Evolutionary conservation across 1,140 invertebrate genomes (phyloP).

Genomic region (Metaphire vulgaris): DNA sequence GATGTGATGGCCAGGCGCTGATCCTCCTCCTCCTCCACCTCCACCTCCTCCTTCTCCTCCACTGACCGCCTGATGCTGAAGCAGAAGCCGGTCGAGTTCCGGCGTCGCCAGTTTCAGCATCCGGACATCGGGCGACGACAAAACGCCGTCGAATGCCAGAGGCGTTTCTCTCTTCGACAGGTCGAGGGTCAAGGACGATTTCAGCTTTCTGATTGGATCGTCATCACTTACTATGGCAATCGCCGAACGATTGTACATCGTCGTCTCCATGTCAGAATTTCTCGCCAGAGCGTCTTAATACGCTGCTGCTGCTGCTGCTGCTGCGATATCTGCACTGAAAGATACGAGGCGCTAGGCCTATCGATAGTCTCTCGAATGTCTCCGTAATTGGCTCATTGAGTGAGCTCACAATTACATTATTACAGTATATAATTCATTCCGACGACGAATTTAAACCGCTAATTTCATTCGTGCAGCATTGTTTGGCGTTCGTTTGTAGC

Average conservation of each 20-base stretch:
- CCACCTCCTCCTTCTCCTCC: not conserved
- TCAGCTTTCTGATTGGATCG: not conserved
- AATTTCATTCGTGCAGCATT: too few species aligned
- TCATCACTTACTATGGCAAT: not conserved
- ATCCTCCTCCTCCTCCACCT: too few species aligned
- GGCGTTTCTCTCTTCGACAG: not conserved
- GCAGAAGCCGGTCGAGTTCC: conserved; percentile 4
- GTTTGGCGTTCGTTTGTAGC: too few species aligned
- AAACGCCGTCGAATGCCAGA: not conserved
- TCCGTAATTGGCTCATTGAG: too few species aligned
- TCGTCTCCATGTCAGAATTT: not conserved
- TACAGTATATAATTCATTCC: too few species aligned
- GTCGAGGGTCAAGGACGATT: conserved; percentile 6
- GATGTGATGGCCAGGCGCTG: conserved; percentile 54
- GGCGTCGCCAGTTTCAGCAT: conserved; percentile 15
- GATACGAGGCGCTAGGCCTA: too few species aligned
- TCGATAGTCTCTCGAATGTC: too few species aligned
- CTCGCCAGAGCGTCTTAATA: too few species aligned
- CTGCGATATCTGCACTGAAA: too few species aligned
- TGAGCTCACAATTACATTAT: too few species aligned
- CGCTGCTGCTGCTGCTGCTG: too few species aligned
- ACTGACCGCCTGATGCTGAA: not conserved
- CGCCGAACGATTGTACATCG: not conserved
- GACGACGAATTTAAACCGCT: too few species aligned
- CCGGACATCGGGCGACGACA: conserved; percentile 9